phyloP scores from a whole-genome alignment of 2,888 invertebrate species.

The Sphaeridia pumilis region DNA sequence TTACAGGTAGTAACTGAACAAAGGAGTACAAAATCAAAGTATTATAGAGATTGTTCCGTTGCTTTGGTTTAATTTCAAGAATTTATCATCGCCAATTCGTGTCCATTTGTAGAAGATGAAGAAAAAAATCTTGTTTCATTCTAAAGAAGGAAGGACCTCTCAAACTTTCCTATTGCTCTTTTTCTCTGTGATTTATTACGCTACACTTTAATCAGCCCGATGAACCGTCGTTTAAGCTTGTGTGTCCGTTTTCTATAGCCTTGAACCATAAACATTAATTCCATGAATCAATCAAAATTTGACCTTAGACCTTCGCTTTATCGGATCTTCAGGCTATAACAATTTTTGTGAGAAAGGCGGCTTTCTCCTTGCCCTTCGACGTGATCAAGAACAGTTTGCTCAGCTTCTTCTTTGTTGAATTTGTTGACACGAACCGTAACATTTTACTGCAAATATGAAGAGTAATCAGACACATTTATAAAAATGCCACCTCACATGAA shows the following conservation, averaged over 20 bases:
- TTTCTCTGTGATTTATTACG: constrained; percentile 21
- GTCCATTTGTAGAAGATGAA: no score
- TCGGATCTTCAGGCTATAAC: neutral
- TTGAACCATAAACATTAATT: neutral
- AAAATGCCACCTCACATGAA: no score
- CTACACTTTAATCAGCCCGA: neutral
- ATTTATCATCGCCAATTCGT: neutral
- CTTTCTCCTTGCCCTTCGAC: no score
- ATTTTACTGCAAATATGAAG: no score
- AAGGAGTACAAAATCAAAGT: no score
- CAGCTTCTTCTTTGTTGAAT: no score
- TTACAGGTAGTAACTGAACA: no score
- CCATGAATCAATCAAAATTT: neutral
- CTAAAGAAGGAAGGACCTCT: constrained; percentile 42
- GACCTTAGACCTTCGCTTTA: constrained; percentile 1
- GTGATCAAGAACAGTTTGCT: no score
- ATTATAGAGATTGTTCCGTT: no score
- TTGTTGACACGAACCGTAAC: no score
- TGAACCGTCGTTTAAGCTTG: constrained; percentile 7
- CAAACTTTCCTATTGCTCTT: constrained; percentile 42
- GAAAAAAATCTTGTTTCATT: constrained; percentile 23
- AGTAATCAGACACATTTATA: no score
- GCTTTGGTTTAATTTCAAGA: neutral
- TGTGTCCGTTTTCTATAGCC: constrained; percentile 9
- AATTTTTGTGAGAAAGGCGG: no score